Evolutionary conservation across 1,140 invertebrate genomes (phyloP).

Genomic region (Drosophila pseudoananassae): DNA sequence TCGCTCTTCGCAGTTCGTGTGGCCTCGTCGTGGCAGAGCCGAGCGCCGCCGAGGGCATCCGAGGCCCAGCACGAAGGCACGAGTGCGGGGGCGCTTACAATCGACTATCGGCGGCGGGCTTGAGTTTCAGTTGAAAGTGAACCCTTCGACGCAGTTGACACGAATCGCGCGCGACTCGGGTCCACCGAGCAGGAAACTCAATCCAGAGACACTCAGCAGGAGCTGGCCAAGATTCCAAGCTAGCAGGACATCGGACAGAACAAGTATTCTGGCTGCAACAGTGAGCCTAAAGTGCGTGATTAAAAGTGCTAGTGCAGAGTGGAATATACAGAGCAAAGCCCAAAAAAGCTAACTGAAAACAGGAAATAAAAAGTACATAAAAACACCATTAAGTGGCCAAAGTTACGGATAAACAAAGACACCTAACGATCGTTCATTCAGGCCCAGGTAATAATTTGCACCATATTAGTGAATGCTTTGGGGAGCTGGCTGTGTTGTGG

Average conservation of each 20-base stretch:
- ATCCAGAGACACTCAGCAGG: constrained; percentile 19
- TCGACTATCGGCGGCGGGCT: constrained; percentile 43
- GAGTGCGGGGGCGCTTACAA: constrained; percentile 26
- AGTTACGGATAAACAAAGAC: constrained; percentile 7
- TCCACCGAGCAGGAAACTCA: constrained; percentile 14
- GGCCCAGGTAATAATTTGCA: constrained; percentile 54
- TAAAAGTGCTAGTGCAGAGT: constrained; percentile 31
- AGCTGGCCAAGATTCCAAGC: constrained; percentile 3
- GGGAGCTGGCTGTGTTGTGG: constrained; percentile 9
- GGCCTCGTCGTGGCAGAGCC: constrained; percentile 15
- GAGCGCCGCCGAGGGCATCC: neutral
- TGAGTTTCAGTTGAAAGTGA: constrained; percentile 82
- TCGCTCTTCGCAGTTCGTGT: constrained; percentile 1
- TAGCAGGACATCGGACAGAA: constrained; percentile 28
- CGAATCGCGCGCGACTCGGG: constrained; percentile 70
- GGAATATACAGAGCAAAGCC: constrained; percentile 9
- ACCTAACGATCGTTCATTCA: constrained; percentile 15
- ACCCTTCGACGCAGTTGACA: constrained; percentile 79
- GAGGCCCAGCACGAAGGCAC: constrained; percentile 7
- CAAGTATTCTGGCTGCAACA: constrained; percentile 15
- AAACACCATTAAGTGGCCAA: constrained; percentile 9
- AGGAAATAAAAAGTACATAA: neutral
- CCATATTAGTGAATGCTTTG: constrained; percentile 39
- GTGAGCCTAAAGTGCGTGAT: constrained; percentile 12
- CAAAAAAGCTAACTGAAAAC: constrained; percentile 14